Percentiles rank a stretch among this genome's conserved stretches.
These are phyloP conservation scores for Dermolepida albohirtum DNA, from an alignment of 2,888 invertebrate genomes.

Conservation along the genomic window DNA sequence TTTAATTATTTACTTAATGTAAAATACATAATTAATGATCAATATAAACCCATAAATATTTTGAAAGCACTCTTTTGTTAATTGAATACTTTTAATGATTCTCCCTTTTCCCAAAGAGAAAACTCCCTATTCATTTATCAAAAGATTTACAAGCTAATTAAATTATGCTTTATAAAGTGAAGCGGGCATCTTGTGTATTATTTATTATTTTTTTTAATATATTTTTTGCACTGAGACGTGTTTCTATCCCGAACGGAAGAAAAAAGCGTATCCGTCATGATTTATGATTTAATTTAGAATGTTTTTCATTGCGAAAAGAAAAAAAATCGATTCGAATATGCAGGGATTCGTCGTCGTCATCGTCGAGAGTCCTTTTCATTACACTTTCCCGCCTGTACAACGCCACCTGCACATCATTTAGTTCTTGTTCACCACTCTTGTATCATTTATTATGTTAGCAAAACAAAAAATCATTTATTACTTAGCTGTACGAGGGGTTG, in stretches of 20 bases:
- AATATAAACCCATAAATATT: no score
- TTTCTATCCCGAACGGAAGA: conserved; percentile 10
- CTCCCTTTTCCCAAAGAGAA: no score
- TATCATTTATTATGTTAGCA: conserved; percentile 24
- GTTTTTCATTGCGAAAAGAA: conserved; percentile 12
- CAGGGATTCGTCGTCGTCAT: not conserved
- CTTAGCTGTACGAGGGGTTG: not conserved
- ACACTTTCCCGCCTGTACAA: no score
- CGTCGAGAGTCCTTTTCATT: no score
- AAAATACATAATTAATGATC: no score
- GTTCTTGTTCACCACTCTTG: not conserved
- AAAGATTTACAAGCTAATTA: conserved; percentile 26
- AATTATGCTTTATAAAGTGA: conserved; percentile 17
- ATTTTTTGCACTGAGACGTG: conserved; percentile 15
- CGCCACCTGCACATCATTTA: conserved; percentile 17
- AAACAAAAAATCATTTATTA: conserved; percentile 32
- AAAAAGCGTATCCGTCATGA: conserved; percentile 17
- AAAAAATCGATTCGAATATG: conserved; percentile 9
- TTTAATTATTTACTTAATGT: no score
- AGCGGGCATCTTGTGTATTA: not conserved
- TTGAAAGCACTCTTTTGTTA: no score
- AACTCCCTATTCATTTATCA: conserved; percentile 13
- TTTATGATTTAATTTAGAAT: conserved; percentile 29
- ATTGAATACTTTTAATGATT: no score
- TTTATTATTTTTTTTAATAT: conserved; percentile 32